A percentile compares a stretch with the other conserved stretches of the same genome.
Evolutionary conservation across 64 coral and sea anemone genomes (phyloP).

Genomic region (Porites australiensis): DNA sequence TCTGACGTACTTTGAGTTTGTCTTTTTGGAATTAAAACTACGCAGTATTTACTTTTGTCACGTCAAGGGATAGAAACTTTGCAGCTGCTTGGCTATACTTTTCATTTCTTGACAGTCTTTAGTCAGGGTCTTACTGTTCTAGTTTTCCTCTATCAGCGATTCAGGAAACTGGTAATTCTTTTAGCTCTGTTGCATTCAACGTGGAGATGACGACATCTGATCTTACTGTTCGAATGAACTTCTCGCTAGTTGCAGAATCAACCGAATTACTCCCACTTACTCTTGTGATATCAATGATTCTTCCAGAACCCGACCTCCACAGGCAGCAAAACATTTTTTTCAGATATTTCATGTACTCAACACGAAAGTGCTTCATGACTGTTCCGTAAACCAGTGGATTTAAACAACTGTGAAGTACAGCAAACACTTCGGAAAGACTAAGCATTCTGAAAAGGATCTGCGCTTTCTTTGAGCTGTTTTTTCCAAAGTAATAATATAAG

Average conservation of each 20-base stretch:
- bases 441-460: constrained; percentile 13
- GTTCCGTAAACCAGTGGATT: constrained; percentile 69
- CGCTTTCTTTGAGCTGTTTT: neutral
- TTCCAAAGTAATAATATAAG: constrained; percentile 39
- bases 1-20: too few species aligned
- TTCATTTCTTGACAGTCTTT: too few species aligned
- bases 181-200: neutral
- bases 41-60: too few species aligned
- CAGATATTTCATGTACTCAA: constrained; percentile 73
- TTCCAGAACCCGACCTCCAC: neutral
- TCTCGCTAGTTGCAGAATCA: neutral
- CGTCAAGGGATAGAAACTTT: too few species aligned
- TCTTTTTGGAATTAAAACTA: too few species aligned
- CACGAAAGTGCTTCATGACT: constrained; percentile 57
- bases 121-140: too few species aligned
- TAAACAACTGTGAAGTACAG: constrained; percentile 53
- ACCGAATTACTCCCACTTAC: neutral
- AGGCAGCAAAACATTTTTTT: constrained; percentile 58
- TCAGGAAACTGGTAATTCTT: neutral
- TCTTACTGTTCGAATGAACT: too few species aligned
- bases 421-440: constrained; percentile 13
- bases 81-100: too few species aligned
- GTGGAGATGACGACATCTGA: neutral
- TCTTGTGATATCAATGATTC: neutral
- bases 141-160: too few species aligned